Base-by-base conservation (phyloP, 2,113 vertebrate species). In the Hippocampus zosterae region DNA sequence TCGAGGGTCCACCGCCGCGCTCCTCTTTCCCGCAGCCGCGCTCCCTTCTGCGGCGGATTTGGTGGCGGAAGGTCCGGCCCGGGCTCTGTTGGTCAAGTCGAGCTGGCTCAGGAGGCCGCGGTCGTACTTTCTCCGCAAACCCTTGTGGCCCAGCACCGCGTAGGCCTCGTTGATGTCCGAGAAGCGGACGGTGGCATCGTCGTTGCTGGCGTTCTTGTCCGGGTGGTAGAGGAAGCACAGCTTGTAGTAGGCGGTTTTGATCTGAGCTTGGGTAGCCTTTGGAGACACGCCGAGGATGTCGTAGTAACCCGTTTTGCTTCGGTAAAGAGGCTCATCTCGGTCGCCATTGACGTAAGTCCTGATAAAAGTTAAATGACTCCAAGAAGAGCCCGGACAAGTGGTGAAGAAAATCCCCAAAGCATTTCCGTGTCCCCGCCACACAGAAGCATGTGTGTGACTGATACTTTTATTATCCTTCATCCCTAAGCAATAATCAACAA, bases 201-300 rank as follows among this genome's bases (percentile, higher is more conserved):
- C 81, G 62, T 93, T 93, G 18, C 91, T 93, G 0, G 91, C 64
- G 82, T 96, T 96, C 79, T 91, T 90, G 87, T 97, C 96, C 0
- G 96, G 96, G 65, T 96, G 96, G 69, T 88, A 94, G 41, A 91
- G 65, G 81, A 97, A 94, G 23, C 94, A 94, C 88, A 95, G 94
- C 79, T 92, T 92, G 82, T 96, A 97, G 72, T 96, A 96, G 0
- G 95, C 96, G 0, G 93, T 93, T 85, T 97, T 97, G 63, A 96
- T 95, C 80, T 96, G 95, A 10, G 92, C 89, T 21, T 94, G 93
- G 0, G 93, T 95, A 63, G 94, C 93, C 0, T 79, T 86, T 0
- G 89, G 42, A 0, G 90, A 65, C 0, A 96, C 91, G 5, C 85
- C 84, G 40, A 97, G 88, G 52, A 95, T 81, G 0, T 96, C 94